These are phyloP conservation scores for Oscheius sp. DNA, from an alignment of 2,888 invertebrate species.

Conservation along the genomic window DNA sequence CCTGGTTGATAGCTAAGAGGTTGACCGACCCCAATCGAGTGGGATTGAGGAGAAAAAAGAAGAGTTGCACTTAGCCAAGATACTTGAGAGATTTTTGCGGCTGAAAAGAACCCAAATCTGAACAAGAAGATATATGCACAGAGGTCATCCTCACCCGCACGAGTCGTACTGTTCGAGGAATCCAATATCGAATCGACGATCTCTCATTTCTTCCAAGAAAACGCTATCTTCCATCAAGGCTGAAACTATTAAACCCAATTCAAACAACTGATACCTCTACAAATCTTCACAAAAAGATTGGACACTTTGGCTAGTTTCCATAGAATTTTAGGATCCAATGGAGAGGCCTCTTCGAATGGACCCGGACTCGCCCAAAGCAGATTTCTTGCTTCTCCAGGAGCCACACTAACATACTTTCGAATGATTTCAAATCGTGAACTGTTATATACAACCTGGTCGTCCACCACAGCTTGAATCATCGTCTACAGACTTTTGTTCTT, in stretches of 20 bases:
- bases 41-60: slow-evolving; percentile 61
- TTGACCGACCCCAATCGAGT: slow-evolving; percentile 58
- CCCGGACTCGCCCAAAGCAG: slow-evolving; percentile 69
- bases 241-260: neutral
- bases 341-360: slow-evolving; percentile 64
- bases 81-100: slow-evolving; percentile 47
- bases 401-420: slow-evolving; percentile 13
- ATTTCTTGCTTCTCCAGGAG: neutral
- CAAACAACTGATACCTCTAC: slow-evolving; percentile 44
- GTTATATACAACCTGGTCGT: slow-evolving; percentile 41
- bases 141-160: slow-evolving; percentile 49
- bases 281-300: slow-evolving; percentile 57
- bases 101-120: slow-evolving; percentile 59
- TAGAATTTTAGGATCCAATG: slow-evolving; percentile 65
- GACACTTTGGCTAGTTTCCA: slow-evolving; percentile 63
- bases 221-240: slow-evolving; percentile 36
- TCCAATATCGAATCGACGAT: slow-evolving; percentile 57
- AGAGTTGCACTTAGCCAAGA: slow-evolving; percentile 69
- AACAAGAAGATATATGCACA: neutral
- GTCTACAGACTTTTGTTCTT: slow-evolving; percentile 37
- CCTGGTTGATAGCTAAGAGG: slow-evolving; percentile 70
- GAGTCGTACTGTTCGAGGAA: slow-evolving; percentile 69
- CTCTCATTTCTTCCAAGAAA: slow-evolving; percentile 41
- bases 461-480: slow-evolving; percentile 48
- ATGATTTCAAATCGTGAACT: slow-evolving; percentile 25